Percentiles rank a stretch among this genome's conserved stretches.
Conservation (phyloP, 2,113 vertebrate genomes). For the Ptychochromis oligacanthus region DNA sequence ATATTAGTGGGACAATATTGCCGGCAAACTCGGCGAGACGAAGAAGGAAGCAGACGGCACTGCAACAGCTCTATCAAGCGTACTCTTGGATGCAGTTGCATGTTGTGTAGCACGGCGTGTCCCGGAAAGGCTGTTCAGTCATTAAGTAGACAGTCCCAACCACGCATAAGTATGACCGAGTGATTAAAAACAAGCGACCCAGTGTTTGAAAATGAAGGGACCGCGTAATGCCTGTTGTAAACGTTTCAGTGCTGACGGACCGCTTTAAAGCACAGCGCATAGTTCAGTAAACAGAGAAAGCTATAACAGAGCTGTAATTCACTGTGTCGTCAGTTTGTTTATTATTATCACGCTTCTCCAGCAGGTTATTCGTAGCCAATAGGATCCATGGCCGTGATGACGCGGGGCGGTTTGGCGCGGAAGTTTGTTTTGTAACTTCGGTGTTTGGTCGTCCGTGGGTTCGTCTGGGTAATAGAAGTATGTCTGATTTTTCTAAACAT, state of each 20-base stretch:
- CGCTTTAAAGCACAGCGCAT: background rate
- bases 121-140: background rate
- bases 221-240: background rate
- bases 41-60: background rate
- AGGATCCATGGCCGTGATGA: background rate
- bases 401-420: slow-evolving; percentile 53
- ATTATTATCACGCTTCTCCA: no score
- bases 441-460: background rate
- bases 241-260: background rate
- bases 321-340: background rate
- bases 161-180: background rate
- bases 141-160: background rate
- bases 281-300: background rate
- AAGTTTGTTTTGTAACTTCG: slow-evolving; percentile 49
- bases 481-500: background rate
- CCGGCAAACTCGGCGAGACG: background rate
- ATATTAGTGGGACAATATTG: background rate
- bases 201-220: background rate
- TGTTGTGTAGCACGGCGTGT: background rate
- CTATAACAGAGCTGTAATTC: background rate
- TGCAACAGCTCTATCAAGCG: background rate
- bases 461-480: slow-evolving; percentile 18
- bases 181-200: background rate
- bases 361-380: background rate
- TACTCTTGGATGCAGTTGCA: slow-evolving; percentile 1